Base-by-base conservation (phyloP, 1,140 invertebrate genomes). In the Drosophila burlai region DNA sequence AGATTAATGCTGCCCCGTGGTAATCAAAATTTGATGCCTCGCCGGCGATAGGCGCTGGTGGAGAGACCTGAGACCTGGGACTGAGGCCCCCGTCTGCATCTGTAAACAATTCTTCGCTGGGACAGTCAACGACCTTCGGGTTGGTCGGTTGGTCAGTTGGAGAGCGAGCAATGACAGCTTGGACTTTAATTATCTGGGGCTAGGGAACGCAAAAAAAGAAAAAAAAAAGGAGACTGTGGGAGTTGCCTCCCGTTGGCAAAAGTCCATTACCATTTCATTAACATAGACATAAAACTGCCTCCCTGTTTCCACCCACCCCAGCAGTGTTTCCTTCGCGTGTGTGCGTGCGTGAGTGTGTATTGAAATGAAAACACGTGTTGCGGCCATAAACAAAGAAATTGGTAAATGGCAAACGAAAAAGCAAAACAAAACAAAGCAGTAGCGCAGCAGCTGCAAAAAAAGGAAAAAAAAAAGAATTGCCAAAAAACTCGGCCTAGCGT, bases 301-400 rank as follows among this genome's bases (percentile, higher is more conserved):
- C 40, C 31, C 31, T 24, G 24, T 26, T 38, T 26, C 11, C 64
- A 55, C 49, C 43, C 60, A 49, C 24, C 24, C 46, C 4, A 42
- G 38, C 31, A 13, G 29, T 38, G 18, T 58, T 50, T 24, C 24
- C 60, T 6, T 18, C 24, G 21, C 18, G n/a, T 49, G 34, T 57
- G 34, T 57, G 54, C 36, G 36, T 57, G 54, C 36, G 36, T 77
- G 49, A 60, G 71, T 83, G 71, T 76, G 60, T 86, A 75, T 81
- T 73, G 81, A 79, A 89, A 85, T 90, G 78, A 73, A 90, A 84
- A 90, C 84, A 89, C 84, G 84, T 87, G 84, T 89, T 87, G 81
- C 69, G 85, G 74, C 81, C 71, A 84, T 87, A 90, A 84, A 87
- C 84, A 89, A 87, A 89, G 77, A 84, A 90, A 84, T 90, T 89